A percentile compares a stretch with the other conserved stretches of the same genome.
These are phyloP conservation scores for Melieria crassipennis DNA, from an alignment of 2,888 invertebrate genomes.

Conservation along the genomic window DNA sequence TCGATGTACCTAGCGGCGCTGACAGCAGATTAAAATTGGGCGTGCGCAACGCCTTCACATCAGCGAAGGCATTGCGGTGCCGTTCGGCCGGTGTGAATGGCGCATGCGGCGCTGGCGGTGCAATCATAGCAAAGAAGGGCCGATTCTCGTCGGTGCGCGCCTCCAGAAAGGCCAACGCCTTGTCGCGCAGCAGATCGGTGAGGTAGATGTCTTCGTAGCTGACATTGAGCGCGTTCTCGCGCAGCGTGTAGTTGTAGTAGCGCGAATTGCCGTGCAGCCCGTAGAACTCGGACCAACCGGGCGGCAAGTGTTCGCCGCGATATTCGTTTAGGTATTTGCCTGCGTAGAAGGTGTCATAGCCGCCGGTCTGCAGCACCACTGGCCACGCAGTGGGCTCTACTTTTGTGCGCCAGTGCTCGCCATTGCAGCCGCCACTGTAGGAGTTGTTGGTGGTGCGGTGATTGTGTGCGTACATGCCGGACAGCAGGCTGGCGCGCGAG, in stretches of 20 bases:
- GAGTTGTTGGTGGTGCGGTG: conserved; percentile 83
- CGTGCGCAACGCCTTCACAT: conserved; percentile 72
- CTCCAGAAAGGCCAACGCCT: conserved; percentile 49
- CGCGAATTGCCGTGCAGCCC: conserved; percentile 90
- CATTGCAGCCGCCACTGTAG: conserved; percentile 79
- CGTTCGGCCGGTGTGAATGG: conserved; percentile 85
- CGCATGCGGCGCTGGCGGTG: conserved; percentile 87
- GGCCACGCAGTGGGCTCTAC: conserved; percentile 77
- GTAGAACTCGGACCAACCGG: conserved; percentile 88
- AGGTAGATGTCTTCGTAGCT: conserved; percentile 78
- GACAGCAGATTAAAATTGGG: conserved; percentile 74
- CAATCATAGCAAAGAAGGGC: conserved; percentile 83
- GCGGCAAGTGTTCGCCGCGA: conserved; percentile 73
- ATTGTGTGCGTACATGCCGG: conserved; percentile 87
- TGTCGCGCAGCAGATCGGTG: conserved; percentile 79
- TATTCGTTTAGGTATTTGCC: conserved; percentile 95
- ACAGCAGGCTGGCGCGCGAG: conserved; percentile 85
- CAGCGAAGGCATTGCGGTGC: conserved; percentile 72
- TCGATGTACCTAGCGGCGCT: conserved; percentile 46
- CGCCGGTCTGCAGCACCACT: conserved; percentile 71
- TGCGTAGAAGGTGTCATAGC: conserved; percentile 88
- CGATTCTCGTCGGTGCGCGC: conserved; percentile 9
- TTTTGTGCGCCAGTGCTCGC: conserved; percentile 72
- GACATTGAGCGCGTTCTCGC: conserved; percentile 79
- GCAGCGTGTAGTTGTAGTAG: conserved; percentile 91